Conservation (phyloP, 37 sponge, comb jelly and placozoan genomes). For the Spongia lamella region DNA sequence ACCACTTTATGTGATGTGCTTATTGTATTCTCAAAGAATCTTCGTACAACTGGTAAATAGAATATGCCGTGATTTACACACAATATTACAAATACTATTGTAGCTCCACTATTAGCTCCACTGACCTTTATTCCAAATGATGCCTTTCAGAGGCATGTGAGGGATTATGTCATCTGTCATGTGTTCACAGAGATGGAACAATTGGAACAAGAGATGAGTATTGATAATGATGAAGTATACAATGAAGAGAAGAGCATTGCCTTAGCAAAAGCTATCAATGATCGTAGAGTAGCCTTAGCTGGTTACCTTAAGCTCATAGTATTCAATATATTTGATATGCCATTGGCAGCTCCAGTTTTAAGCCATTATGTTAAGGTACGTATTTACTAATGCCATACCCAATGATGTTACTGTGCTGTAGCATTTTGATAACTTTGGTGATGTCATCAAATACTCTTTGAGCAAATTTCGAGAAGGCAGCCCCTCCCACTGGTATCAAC, state of each 20-base stretch:
- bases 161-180: conserved; percentile 67
- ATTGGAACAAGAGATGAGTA: conserved; percentile 12
- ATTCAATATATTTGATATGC: conserved; percentile 68
- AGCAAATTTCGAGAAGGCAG: conserved; percentile 53
- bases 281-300: conserved; percentile 70
- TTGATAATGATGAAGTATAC: conserved; percentile 44
- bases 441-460: conserved; percentile 69
- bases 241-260: conserved; percentile 65
- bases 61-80: background rate
- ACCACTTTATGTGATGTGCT: conserved; percentile 71
- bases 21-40: conserved; percentile 68
- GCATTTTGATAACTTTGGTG: conserved; percentile 78
- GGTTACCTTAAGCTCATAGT: conserved; percentile 82
- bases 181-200: conserved; percentile 51
- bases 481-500: conserved; percentile 55
- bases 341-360: conserved; percentile 75
- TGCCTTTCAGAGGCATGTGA: conserved; percentile 32
- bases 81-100: background rate
- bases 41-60: conserved; percentile 34
- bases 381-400: background rate
- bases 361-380: conserved; percentile 81
- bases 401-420: conserved; percentile 3
- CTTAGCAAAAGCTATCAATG: conserved; percentile 72
- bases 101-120: conserved; percentile 9
- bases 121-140: conserved; percentile 47